phyloP scores from a whole-genome alignment of 2,888 invertebrate species.

The Celastrina argiolus region DNA sequence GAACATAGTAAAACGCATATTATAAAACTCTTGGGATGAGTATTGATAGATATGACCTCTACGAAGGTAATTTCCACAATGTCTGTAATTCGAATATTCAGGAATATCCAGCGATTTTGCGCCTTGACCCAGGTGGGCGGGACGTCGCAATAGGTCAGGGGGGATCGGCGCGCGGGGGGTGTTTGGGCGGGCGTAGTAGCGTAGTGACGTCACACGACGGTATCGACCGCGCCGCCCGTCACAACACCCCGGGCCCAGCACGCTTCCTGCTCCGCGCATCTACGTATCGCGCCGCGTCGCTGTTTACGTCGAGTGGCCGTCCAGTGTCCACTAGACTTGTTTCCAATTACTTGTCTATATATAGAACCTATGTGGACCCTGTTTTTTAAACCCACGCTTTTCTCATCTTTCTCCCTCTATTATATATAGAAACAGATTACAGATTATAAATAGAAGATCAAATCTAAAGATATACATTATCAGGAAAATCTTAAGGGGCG shows the following conservation, averaged over 20 bases:
- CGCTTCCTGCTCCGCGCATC: constrained; percentile 47
- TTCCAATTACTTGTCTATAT: no score
- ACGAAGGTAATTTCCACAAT: neutral
- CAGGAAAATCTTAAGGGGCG: no score
- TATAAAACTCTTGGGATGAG: neutral
- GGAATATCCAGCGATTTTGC: constrained; percentile 55
- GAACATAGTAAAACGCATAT: neutral
- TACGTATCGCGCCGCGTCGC: constrained; percentile 68
- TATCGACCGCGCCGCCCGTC: constrained; percentile 70
- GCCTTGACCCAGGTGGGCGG: constrained; percentile 76
- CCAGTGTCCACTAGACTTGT: neutral
- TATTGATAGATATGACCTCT: neutral
- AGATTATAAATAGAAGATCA: no score
- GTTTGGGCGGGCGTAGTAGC: constrained; percentile 76
- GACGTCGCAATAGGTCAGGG: constrained; percentile 68
- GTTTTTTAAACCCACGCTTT: no score
- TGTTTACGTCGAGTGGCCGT: constrained; percentile 4
- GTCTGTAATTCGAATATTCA: constrained; percentile 31
- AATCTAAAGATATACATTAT: no score
- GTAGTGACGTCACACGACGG: constrained; percentile 72
- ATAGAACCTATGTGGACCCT: no score
- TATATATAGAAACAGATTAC: no score
- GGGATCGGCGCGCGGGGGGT: constrained; percentile 52
- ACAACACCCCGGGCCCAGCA: constrained; percentile 53
- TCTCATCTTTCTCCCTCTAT: no score